These are phyloP conservation scores for Drosophila demipolita DNA, from an alignment of 2,888 invertebrate species.

Conservation along the genomic window DNA sequence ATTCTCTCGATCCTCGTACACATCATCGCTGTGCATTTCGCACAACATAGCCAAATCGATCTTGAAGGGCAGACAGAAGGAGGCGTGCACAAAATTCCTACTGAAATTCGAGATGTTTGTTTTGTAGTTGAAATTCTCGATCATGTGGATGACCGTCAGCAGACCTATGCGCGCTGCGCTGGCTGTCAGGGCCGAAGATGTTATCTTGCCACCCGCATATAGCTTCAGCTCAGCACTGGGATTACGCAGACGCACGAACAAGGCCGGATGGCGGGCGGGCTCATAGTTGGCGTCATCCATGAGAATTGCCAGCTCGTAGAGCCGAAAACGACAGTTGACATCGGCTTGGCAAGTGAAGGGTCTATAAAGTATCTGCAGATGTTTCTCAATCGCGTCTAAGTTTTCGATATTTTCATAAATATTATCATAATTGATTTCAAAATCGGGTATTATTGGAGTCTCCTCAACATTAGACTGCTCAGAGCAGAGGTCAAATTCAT, in stretches of 20 bases:
- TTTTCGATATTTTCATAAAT: slow-evolving; percentile 49
- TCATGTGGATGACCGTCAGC: slow-evolving; percentile 41
- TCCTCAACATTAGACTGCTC: not conserved
- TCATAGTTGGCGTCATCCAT: slow-evolving; percentile 57
- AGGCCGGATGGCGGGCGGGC: slow-evolving; percentile 52
- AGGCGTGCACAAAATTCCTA: slow-evolving; percentile 58
- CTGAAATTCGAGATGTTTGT: slow-evolving; percentile 36
- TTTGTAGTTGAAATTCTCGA: slow-evolving; percentile 58
- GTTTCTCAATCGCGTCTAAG: slow-evolving; percentile 41
- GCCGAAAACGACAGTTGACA: slow-evolving; percentile 42
- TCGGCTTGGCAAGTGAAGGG: slow-evolving; percentile 64
- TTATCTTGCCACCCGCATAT: slow-evolving; percentile 47
- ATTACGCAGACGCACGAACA: slow-evolving; percentile 36
- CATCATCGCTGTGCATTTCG: slow-evolving; percentile 28
- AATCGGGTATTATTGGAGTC: slow-evolving; percentile 6
- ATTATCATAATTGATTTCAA: slow-evolving; percentile 52
- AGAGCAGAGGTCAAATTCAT: not conserved
- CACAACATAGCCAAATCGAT: slow-evolving; percentile 47
- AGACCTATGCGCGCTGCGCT: slow-evolving; percentile 40
- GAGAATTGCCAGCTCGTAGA: slow-evolving; percentile 55
- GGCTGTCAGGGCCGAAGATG: slow-evolving; percentile 40
- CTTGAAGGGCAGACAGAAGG: slow-evolving; percentile 65
- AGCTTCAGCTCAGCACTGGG: slow-evolving; percentile 54
- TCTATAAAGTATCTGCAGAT: slow-evolving; percentile 55
- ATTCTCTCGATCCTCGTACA: slow-evolving; percentile 27